A percentile compares a stretch with the other conserved stretches of the same genome.
Evolutionary conservation across 2,797 vertebrate species (phyloP).

Genomic region (Dryobates pubescens): DNA sequence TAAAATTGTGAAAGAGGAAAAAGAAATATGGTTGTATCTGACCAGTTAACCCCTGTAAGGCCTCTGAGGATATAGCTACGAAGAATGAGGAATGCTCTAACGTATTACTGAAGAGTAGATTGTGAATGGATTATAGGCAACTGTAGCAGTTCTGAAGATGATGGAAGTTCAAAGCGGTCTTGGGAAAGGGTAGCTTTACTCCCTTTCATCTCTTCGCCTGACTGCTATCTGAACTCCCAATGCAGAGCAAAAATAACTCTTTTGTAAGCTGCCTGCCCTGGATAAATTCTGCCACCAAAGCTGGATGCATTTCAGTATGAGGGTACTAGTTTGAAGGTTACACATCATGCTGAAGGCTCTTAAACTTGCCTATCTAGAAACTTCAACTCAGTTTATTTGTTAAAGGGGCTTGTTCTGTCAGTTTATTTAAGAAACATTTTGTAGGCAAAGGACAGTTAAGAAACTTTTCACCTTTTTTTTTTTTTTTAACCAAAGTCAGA

Average conservation of each 20-base stretch:
- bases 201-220: neutral
- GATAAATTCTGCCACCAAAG: neutral
- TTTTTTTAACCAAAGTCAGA: neutral
- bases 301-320: neutral
- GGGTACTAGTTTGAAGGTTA: neutral
- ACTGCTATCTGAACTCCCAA: neutral
- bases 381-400: neutral
- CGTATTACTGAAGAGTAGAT: neutral
- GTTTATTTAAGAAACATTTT: neutral
- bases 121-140: neutral
- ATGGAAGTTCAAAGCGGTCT: neutral
- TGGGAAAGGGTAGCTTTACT: neutral
- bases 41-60: neutral
- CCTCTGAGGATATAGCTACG: neutral
- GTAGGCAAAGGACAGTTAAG: neutral
- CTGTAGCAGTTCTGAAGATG: neutral
- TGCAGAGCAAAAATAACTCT: neutral
- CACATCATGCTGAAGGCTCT: neutral
- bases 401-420: neutral
- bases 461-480: neutral
- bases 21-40: neutral
- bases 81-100: neutral
- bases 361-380: neutral
- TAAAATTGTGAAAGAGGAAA: neutral
- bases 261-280: neutral